Conservation (phyloP, 2,888 invertebrate genomes). For the Aplocera efformata region DNA sequence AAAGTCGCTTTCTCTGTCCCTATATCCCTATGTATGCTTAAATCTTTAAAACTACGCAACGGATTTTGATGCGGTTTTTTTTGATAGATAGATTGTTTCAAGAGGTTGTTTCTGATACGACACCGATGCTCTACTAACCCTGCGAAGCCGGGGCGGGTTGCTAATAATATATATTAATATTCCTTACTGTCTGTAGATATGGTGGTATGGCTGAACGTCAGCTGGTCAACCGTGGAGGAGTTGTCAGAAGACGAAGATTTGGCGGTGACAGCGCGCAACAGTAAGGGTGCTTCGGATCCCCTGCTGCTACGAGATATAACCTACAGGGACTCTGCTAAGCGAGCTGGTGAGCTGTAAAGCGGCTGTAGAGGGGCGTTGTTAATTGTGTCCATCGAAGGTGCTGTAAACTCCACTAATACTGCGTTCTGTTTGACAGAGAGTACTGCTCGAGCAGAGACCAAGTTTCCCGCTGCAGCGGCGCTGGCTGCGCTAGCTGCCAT, state of each 20-base stretch:
- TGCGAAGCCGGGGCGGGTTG: too few species aligned
- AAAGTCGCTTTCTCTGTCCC: too few species aligned
- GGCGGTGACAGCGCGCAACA: conserved; percentile 62
- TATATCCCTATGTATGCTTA: too few species aligned
- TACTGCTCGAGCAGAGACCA: conserved; percentile 49
- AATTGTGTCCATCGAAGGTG: too few species aligned
- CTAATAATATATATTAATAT: background rate
- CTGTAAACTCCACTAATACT: too few species aligned
- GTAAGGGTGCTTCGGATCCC: conserved; percentile 66
- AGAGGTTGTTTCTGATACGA: too few species aligned
- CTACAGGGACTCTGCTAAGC: conserved; percentile 62
- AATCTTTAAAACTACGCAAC: too few species aligned
- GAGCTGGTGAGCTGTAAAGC: conserved; percentile 64
- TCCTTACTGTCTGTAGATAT: conserved; percentile 44
- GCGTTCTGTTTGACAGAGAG: conserved; percentile 45
- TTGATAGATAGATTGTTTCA: too few species aligned
- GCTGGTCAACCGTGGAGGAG: conserved; percentile 54
- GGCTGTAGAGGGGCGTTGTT: too few species aligned
- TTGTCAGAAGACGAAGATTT: conserved; percentile 57
- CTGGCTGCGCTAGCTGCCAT: conserved; percentile 59
- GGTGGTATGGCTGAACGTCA: conserved; percentile 64
- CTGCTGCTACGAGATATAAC: conserved; percentile 57
- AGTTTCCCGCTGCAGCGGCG: conserved; percentile 62
- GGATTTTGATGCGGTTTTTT: too few species aligned
- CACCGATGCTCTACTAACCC: too few species aligned